Evolutionary conservation across 2,797 vertebrate species (phyloP), one percentile per base, ranked within the genome.

Genomic region (Sebastes nivosus): DNA sequence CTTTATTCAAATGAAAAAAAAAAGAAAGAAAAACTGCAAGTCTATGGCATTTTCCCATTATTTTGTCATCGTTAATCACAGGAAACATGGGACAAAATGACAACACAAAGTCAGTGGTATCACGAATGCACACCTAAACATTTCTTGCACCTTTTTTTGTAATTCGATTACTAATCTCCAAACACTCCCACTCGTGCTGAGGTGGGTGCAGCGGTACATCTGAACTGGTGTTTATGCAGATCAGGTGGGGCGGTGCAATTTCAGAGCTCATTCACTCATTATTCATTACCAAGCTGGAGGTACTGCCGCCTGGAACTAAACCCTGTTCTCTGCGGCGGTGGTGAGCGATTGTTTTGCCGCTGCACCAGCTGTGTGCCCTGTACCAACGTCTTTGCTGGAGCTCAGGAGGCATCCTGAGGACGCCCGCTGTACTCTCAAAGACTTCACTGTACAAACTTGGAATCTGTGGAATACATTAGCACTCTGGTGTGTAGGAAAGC

Each of bases 221-320:
- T 52, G 42, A 65, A 4, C 6, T 25, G 60, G 52, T 68, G 27
- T 72, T 82, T 11, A 72, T 80, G 55, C 46, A 50, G 74, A 78
- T 80, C 54, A 83, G 46, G 59, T 78, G 46, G 57, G 54, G 30
- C 36, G 59, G 32, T 34, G 70, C 1, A 82, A 67, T 72, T 77
- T 66, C 59, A 46, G 42, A 61, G 55, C 68, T 84, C 38, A 70
- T 50, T 84, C 67, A 59, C 67, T 79, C 63, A 80, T 80, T 87
- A 80, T 75, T 80, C 58, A 78, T 72, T 58, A 64, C 46, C 34
- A 50, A 67, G 60, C 67, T 73, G 55, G 36, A 73, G 64, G 72
- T 52, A 18, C 20, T 30, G 72, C 60, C 2, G 1, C 42, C 75
- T 77, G 81, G 60, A 74, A 69, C 58, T n/a, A 72, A 81, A 81